phyloP scores from a whole-genome alignment of 1,140 invertebrate genomes.

The Druon quercuslanigerum region DNA sequence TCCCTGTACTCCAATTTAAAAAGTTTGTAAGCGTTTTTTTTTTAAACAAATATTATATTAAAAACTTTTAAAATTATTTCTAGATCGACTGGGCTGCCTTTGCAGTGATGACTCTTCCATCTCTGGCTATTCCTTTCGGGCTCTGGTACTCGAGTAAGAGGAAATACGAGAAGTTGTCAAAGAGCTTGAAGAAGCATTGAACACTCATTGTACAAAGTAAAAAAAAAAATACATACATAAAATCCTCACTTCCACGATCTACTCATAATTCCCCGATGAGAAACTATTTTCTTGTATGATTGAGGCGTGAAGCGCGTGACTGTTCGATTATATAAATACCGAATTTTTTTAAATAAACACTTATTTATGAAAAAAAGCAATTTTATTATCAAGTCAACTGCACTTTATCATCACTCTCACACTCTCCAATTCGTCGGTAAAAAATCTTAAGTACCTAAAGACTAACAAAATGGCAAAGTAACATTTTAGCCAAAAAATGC shows the following conservation, averaged over 20 bases:
- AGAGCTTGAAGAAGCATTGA: constrained; percentile 70
- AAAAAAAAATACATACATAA: neutral
- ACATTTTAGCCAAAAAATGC: too few relatives aligned
- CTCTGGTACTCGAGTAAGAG: constrained; percentile 96
- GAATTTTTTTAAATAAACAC: constrained; percentile 13
- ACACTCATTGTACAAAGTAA: constrained; percentile 38
- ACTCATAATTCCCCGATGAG: constrained; percentile 39
- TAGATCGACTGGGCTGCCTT: constrained; percentile 97
- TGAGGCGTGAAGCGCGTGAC: constrained; percentile 59
- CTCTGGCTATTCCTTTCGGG: constrained; percentile 93
- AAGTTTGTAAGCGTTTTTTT: neutral
- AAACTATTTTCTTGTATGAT: constrained; percentile 56
- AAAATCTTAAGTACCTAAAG: too few relatives aligned
- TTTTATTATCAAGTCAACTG: constrained; percentile 4
- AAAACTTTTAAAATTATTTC: constrained; percentile 56
- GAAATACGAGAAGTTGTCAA: constrained; percentile 90
- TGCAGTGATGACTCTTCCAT: constrained; percentile 96
- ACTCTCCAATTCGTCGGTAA: too few relatives aligned
- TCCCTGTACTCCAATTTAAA: neutral
- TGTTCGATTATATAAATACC: constrained; percentile 47
- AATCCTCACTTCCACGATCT: neutral
- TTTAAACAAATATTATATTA: neutral
- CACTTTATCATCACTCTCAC: too few relatives aligned
- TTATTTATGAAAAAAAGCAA: constrained; percentile 27
- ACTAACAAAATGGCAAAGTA: too few relatives aligned